A percentile compares a stretch with the other conserved stretches of the same genome.
Evolutionary conservation across 2,888 invertebrate species (phyloP).

Genomic region (Dinocampus coccinellae): DNA sequence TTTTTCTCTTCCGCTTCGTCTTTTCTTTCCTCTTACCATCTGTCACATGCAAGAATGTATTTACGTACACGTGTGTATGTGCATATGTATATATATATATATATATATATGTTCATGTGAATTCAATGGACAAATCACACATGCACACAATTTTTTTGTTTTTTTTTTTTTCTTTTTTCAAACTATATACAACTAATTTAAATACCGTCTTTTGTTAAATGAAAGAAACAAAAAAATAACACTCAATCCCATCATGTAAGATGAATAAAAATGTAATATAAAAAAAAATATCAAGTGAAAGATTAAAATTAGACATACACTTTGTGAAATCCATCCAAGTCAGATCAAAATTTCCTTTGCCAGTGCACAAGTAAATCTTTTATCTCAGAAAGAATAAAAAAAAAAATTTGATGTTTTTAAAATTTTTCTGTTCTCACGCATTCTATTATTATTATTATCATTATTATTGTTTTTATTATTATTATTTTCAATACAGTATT

Average conservation of each 20-base stretch:
- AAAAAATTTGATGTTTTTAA: too few species aligned
- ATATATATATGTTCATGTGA: not conserved
- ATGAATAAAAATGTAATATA: not conserved
- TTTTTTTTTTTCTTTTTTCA: too few species aligned
- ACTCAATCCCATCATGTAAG: not conserved
- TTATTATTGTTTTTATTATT: too few species aligned
- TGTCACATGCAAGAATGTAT: conserved; percentile 38
- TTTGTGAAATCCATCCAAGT: not conserved
- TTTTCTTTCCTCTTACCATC: conserved; percentile 37
- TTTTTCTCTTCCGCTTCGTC: conserved; percentile 22
- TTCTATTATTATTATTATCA: too few species aligned
- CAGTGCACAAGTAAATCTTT: not conserved
- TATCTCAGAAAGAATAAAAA: not conserved
- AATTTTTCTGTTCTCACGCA: too few species aligned
- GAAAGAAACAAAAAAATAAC: conserved; percentile 1
- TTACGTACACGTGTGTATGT: not conserved
- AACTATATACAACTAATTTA: not conserved
- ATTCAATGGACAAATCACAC: too few species aligned
- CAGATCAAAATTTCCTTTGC: not conserved
- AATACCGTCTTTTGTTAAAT: conserved; percentile 13
- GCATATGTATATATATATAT: not conserved
- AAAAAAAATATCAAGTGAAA: not conserved
- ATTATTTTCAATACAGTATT: too few species aligned
- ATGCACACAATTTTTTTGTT: too few species aligned
- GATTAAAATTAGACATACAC: not conserved